Evolutionary conservation across 2,888 invertebrate genomes (phyloP), one percentile per base, ranked within the genome.

Genomic region (Ptilodon capucinus): DNA sequence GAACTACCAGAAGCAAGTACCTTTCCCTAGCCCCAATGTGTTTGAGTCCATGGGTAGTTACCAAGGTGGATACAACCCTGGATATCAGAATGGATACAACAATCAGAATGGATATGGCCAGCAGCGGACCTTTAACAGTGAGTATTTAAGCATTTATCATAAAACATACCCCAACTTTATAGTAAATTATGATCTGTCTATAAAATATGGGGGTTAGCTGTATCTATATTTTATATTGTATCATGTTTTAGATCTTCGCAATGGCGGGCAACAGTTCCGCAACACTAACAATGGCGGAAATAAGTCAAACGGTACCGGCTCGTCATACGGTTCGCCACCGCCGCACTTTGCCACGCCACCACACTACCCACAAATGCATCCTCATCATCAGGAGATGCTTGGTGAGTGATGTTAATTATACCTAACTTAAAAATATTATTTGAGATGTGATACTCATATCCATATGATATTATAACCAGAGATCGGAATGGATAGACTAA

Each of bases 21-120:
- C 92, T 17, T 92, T 92, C 68, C 93, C 92, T 17, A 93, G 92
- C 60, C 93, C 92, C 40, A 90, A 83, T 71, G 87, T 91, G 30
- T 94, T 93, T 63, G 92, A 93, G 46, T 92, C 90, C 21, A 92
- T 91, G 79, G 91, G 92, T 40, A 92, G 82, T 52, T 92, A 93
- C 64, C 93, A 92, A 63, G 92, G 90, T 51, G 91, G 92, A 43
- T 91, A 91, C 56, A 91, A 84, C 55, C 81, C 78, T 72, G 90
- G 89, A 30, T 93, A 93, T 63, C 92, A 92, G 57, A 90, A 86
- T 66, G 85, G 84, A 40, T 92, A 91, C 66, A 82, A 88, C 54
- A 85, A 81, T 54, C 91, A 91, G 54, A 87, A 85, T 69, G 86
- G 85, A 51, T 91, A 90, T 77, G 86, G 83, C 16, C 90, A 88